phyloP scores from a whole-genome alignment of 2,888 invertebrate species.

The Gandaritis pyraliata region DNA sequence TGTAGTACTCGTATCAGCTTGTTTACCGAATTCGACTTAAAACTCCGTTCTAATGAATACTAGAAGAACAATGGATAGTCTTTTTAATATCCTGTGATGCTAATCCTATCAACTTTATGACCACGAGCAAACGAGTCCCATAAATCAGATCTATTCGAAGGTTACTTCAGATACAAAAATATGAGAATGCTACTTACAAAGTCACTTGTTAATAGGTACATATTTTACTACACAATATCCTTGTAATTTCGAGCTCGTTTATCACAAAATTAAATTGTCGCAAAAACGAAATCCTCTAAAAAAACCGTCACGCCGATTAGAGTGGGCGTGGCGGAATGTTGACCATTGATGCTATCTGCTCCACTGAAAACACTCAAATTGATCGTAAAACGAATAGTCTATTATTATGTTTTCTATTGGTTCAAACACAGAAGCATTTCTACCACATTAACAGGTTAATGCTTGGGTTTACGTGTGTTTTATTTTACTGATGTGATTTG shows the following conservation, averaged over 20 bases:
- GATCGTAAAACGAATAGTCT: slow-evolving; percentile 39
- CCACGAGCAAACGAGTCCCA: no score
- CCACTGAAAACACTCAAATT: slow-evolving; percentile 32
- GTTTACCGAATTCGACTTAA: slow-evolving; percentile 20
- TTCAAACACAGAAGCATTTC: slow-evolving; percentile 23
- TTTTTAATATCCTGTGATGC: no score
- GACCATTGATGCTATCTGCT: slow-evolving; percentile 33
- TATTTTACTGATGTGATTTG: slow-evolving; percentile 1
- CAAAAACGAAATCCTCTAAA: slow-evolving; percentile 26
- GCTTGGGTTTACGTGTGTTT: slow-evolving; percentile 6
- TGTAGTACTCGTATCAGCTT: slow-evolving; percentile 18
- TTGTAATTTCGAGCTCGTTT: neutral
- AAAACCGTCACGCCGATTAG: slow-evolving; percentile 44
- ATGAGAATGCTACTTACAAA: no score
- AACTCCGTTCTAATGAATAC: neutral
- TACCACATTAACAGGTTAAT: neutral
- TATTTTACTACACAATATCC: neutral
- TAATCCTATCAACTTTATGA: no score
- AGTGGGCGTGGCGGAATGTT: slow-evolving; percentile 54
- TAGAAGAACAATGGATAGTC: neutral
- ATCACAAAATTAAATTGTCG: slow-evolving; percentile 15
- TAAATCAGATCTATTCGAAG: no score
- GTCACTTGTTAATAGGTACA: no score
- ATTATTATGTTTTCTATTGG: slow-evolving; percentile 29
- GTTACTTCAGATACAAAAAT: neutral